Conservation (phyloP, 2,113 vertebrate species). For the Eulemur macaco region DNA sequence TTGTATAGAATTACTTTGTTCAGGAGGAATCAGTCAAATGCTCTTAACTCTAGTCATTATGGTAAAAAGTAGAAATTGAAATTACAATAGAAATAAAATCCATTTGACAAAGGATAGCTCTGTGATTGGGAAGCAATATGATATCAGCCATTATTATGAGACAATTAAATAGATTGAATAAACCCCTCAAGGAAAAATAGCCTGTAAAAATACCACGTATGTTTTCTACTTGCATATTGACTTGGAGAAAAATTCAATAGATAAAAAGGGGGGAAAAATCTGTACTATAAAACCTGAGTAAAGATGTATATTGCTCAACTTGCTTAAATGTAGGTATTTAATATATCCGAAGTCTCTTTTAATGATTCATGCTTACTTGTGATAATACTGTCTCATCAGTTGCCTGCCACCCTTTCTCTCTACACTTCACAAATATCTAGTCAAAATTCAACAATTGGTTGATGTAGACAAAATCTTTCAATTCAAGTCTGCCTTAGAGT, state of each 20-base stretch:
- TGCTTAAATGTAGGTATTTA: constrained; percentile 10
- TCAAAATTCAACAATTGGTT: constrained; percentile 61
- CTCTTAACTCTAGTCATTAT: constrained; percentile 23
- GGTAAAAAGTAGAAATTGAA: constrained; percentile 32
- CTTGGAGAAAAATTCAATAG: neutral
- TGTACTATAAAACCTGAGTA: neutral
- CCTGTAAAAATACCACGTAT: neutral
- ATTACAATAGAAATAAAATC: neutral
- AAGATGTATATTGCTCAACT: neutral
- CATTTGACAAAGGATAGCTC: neutral
- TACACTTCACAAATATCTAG: constrained; percentile 2
- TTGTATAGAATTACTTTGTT: constrained; percentile 51
- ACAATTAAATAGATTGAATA: constrained; percentile 17
- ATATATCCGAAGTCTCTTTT: neutral
- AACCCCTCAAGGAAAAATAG: constrained; percentile 3
- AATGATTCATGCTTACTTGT: neutral
- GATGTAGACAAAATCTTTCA: constrained; percentile 41
- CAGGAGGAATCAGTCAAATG: constrained; percentile 56
- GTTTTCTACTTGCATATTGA: constrained; percentile 14
- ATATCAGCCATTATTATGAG: neutral
- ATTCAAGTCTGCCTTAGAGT: neutral
- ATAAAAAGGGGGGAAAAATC: neutral
- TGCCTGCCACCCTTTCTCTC: neutral
- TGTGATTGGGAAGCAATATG: constrained; percentile 20
- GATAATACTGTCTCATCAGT: neutral